Percentiles rank a stretch among this genome's conserved stretches.
These are phyloP conservation scores for Chaetops frenatus DNA, from an alignment of 2,113 vertebrate species.

Conservation along the genomic window DNA sequence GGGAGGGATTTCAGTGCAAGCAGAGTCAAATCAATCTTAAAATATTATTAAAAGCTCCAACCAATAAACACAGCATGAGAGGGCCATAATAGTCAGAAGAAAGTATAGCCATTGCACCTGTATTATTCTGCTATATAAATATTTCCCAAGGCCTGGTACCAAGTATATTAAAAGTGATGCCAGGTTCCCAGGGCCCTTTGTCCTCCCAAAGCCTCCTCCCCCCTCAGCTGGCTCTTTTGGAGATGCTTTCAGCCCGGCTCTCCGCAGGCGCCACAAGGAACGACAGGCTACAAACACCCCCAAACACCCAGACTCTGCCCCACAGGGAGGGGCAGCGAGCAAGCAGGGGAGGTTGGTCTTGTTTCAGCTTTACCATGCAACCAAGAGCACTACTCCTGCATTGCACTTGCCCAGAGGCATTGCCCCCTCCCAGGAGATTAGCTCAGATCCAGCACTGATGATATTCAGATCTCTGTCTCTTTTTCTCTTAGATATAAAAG, in stretches of 20 bases:
- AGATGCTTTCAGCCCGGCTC: not conserved
- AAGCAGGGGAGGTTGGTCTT: not conserved
- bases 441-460: not conserved
- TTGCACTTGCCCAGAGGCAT: not conserved
- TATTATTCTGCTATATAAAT: not conserved
- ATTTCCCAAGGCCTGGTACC: not conserved
- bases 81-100: not conserved
- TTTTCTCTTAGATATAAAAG: not conserved
- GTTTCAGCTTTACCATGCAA: not conserved
- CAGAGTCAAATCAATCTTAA: not conserved
- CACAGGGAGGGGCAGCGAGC: not conserved
- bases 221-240: not conserved
- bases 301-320: not conserved
- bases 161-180: not conserved
- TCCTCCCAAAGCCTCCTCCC: not conserved
- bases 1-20: not conserved
- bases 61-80: not conserved
- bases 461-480: not conserved
- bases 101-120: not conserved
- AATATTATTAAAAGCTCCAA: not conserved
- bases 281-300: rapidly evolving
- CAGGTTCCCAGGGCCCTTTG: constrained; percentile 25
- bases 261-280: not conserved
- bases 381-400: not conserved
- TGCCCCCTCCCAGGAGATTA: not conserved